Conservation (phyloP, 2,113 vertebrate genomes). For the Sus scrofa region DNA sequence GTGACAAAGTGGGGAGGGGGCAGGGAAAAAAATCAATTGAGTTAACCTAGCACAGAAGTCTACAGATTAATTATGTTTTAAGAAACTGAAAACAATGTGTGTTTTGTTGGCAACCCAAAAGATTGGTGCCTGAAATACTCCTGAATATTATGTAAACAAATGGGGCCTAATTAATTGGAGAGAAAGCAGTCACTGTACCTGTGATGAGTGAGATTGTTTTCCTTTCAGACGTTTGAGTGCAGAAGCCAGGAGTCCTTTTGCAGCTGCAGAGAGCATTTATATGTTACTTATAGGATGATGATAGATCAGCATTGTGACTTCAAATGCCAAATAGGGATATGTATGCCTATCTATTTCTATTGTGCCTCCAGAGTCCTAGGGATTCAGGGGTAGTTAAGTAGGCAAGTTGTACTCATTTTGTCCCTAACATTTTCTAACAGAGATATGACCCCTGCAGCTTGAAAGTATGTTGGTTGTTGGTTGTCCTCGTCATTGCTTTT, state of each 20-base stretch:
- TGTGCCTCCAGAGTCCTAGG: neutral
- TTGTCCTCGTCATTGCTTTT: neutral
- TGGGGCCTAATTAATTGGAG: slow-evolving; percentile 64
- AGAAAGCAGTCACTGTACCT: neutral
- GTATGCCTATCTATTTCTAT: neutral
- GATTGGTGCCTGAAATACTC: slow-evolving; percentile 74
- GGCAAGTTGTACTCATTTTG: neutral
- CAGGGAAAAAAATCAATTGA: slow-evolving; percentile 58
- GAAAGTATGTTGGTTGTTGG: neutral
- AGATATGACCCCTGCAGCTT: neutral
- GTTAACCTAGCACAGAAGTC: slow-evolving; percentile 68
- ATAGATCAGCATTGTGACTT: neutral
- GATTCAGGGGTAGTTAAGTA: neutral
- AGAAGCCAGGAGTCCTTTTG: neutral
- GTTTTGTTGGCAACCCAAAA: slow-evolving; percentile 73
- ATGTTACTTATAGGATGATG: neutral
- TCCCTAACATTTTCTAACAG: neutral
- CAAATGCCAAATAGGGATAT: neutral
- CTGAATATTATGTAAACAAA: slow-evolving; percentile 78
- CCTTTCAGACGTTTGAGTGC: slow-evolving; percentile 27
- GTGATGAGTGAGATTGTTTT: neutral
- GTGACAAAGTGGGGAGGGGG: slow-evolving; percentile 44
- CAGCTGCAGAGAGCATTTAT: neutral
- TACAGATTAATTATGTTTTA: slow-evolving; percentile 79
- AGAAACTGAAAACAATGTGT: slow-evolving; percentile 69